Evolutionary conservation across 1,140 invertebrate species (phyloP), one percentile per base, ranked within the genome.

Genomic region (Papilio machaon): DNA sequence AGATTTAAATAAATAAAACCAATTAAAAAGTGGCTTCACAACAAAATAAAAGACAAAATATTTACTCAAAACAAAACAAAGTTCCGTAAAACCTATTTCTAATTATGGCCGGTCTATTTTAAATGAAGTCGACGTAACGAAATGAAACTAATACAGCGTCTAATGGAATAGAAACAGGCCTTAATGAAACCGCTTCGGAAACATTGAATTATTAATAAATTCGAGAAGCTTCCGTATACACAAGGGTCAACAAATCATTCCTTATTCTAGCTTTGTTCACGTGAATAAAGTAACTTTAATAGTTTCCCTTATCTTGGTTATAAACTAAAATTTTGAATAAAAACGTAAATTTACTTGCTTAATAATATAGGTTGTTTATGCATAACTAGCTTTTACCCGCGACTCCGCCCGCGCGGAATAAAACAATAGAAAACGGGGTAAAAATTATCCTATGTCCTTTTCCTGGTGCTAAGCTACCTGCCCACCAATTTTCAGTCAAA

Each of bases 101-200:
- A 30, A 35, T 35, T 15, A 35, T 67, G 35, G 8, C 2, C 11
- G 1, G 10, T 67, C 64, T 67, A 67, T 67, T 67, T 67, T 67
- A 67, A 67, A 67, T 67, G 64, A 35, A 67, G 23, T 67, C 30
- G 3, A 35, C 23, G 23, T 67, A 67, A 67, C 64, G 30, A 35
- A 67, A 9, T 23, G 23, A 15, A 30, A 67, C 64, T 67, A 67
- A 67, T 64, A 64, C 19, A 67, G 64, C 11, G 23, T 11, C 64
- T 35, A 35, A 67, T 67, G 23, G 64, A 67, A 67, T 67, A 67
- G 64, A 67, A 67, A 35, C 64, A 35, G 13, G 23, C 23, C 64
- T 11, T 67, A 67, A 67, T 67, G 64, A 35, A 67, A 35, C 23
- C 64, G 64, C 23, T 23, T 35, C 64, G 7, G 58, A 67, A 23